Percentiles rank a stretch among this genome's conserved stretches.
Conservation (phyloP, 2,888 invertebrate genomes). For the Hirtodrosophila trivittata region DNA sequence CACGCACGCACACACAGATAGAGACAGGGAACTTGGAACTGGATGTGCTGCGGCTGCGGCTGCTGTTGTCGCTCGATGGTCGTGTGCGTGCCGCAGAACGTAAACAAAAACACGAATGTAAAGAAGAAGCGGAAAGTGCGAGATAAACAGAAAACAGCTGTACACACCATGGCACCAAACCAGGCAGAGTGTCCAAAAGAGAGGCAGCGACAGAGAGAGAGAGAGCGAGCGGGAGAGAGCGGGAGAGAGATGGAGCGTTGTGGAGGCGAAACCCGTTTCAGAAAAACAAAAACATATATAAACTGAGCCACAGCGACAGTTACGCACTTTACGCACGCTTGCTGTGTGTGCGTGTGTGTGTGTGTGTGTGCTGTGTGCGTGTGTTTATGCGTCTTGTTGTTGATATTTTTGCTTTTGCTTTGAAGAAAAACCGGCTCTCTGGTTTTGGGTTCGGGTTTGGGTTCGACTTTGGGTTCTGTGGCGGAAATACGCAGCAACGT, state of each 20-base stretch:
- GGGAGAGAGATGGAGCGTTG: slow-evolving; percentile 20
- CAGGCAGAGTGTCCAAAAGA: slow-evolving; percentile 3
- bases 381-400: slow-evolving; percentile 21
- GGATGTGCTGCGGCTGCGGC: slow-evolving; percentile 30
- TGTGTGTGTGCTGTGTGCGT: slow-evolving; percentile 11
- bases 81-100: slow-evolving; percentile 73
- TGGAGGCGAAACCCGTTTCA: slow-evolving; percentile 64
- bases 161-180: slow-evolving; percentile 62
- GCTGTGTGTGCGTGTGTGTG: slow-evolving; percentile 10
- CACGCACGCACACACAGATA: slow-evolving; percentile 14
- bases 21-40: slow-evolving; percentile 3
- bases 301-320: slow-evolving; percentile 66
- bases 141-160: slow-evolving; percentile 79
- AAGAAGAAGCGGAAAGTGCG: slow-evolving; percentile 78
- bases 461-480: slow-evolving; percentile 51
- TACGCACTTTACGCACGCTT: slow-evolving; percentile 78
- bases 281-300: slow-evolving; percentile 19
- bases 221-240: slow-evolving; percentile 10
- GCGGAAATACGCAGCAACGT: slow-evolving; percentile 70
- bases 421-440: slow-evolving; percentile 74
- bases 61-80: slow-evolving; percentile 16
- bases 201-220: slow-evolving; percentile 6
- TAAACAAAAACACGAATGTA: slow-evolving; percentile 77
- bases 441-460: slow-evolving; percentile 44
- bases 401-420: slow-evolving; percentile 53